phyloP scores from a whole-genome alignment of 35 echinoderm and acorn worm genomes.

The Anneissia japonica region DNA sequence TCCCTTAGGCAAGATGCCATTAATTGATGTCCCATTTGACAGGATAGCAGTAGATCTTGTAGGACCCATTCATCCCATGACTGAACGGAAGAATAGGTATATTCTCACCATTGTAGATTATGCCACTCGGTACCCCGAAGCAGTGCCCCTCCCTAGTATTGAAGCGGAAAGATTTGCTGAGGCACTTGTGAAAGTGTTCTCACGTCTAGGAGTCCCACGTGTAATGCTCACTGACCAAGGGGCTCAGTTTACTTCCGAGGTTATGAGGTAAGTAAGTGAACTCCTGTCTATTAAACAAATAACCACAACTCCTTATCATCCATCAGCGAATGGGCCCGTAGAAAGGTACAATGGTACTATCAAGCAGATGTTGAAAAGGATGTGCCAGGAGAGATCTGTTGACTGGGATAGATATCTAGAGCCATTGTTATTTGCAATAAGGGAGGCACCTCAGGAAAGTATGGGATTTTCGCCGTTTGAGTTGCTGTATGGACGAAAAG shows the following conservation, averaged over 20 bases:
- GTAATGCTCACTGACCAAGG: conserved; percentile 50
- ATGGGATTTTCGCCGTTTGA: too few species aligned
- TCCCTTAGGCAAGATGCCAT: neutral
- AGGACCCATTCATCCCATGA: neutral
- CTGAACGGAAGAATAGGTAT: neutral
- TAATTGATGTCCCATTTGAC: neutral
- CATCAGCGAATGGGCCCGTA: too few species aligned
- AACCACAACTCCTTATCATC: too few species aligned
- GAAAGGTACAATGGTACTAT: too few species aligned
- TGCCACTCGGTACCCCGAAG: conserved; percentile 24
- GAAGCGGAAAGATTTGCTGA: conserved; percentile 54
- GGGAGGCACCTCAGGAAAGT: too few species aligned
- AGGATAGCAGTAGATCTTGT: neutral
- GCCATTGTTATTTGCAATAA: too few species aligned
- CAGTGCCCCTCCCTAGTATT: conserved; percentile 39
- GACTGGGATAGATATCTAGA: too few species aligned
- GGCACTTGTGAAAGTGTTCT: conserved; percentile 29
- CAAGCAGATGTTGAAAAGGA: too few species aligned
- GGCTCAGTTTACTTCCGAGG: conserved; percentile 25
- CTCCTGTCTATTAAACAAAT: neutral
- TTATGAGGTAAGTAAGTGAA: conserved; percentile 14
- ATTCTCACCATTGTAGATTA: neutral
- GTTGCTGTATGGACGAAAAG: too few species aligned
- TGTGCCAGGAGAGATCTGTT: too few species aligned
- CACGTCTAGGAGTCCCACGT: conserved; percentile 31